Evolutionary conservation across 2,113 vertebrate genomes (phyloP).

Genomic region (Mellivora capensis): DNA sequence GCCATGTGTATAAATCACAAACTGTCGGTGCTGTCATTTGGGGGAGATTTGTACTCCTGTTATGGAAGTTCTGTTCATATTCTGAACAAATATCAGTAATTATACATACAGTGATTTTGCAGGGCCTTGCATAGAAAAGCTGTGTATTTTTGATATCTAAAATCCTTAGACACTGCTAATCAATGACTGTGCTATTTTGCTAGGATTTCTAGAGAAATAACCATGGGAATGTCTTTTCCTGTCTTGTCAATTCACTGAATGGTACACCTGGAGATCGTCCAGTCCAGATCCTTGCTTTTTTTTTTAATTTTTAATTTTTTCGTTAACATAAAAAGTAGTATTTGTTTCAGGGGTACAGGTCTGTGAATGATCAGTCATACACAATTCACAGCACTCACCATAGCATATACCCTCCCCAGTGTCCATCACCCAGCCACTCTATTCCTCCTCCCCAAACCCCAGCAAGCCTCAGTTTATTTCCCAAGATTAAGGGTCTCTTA

Average conservation of each 20-base stretch:
- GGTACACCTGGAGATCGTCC: not conserved
- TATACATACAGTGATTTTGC: not conserved
- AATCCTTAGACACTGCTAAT: not conserved
- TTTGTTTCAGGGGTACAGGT: too few species aligned
- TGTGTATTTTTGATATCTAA: not conserved
- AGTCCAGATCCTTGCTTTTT: not conserved
- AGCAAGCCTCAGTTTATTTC: too few species aligned
- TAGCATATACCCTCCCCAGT: too few species aligned
- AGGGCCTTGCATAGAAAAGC: not conserved
- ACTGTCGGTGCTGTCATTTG: not conserved
- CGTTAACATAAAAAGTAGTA: too few species aligned
- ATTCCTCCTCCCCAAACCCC: too few species aligned
- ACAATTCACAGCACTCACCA: too few species aligned
- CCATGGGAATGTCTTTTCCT: not conserved
- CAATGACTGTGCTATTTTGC: not conserved
- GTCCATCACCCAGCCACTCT: too few species aligned
- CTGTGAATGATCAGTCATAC: too few species aligned
- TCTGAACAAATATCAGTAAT: not conserved
- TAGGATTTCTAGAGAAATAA: not conserved
- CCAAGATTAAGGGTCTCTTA: too few species aligned
- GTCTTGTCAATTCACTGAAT: not conserved
- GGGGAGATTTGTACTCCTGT: not conserved
- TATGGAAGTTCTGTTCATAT: not conserved
- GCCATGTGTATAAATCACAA: not conserved
- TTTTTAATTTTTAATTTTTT: too few species aligned